Evolutionary conservation across 1,140 invertebrate genomes (phyloP).

Genomic region (Latrodectus geometricus): DNA sequence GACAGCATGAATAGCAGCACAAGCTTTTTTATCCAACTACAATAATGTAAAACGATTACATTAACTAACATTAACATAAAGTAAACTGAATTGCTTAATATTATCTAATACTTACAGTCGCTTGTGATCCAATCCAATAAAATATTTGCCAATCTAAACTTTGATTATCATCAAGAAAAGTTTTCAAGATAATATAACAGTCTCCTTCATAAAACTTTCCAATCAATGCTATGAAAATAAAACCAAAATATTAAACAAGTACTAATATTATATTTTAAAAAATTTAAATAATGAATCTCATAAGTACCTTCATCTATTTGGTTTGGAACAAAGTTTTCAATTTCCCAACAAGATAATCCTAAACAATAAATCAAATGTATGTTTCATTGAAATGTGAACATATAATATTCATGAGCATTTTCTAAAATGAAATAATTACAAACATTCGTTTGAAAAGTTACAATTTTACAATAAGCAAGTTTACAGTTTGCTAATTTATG

Average conservation of each 20-base stretch:
- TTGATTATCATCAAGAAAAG: slow-evolving; percentile 84
- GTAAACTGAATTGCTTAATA: slow-evolving; percentile 5
- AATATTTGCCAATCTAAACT: slow-evolving; percentile 94
- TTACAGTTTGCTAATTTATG: too few relatives aligned
- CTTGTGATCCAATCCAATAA: slow-evolving; percentile 98
- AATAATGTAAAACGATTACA: slow-evolving; percentile 34
- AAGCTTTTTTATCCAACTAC: slow-evolving; percentile 93
- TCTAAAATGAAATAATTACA: not conserved
- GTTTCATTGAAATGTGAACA: not conserved
- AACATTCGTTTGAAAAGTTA: too few relatives aligned
- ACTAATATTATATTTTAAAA: not conserved
- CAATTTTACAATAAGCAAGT: too few relatives aligned
- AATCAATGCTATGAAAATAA: slow-evolving; percentile 83
- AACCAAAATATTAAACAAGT: slow-evolving; percentile 7
- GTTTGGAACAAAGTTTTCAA: slow-evolving; percentile 98
- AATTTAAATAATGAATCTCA: not conserved
- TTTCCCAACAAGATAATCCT: slow-evolving; percentile 92
- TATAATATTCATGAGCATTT: not conserved
- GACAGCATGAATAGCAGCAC: slow-evolving; percentile 98
- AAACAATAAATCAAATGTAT: not conserved
- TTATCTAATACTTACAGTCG: slow-evolving; percentile 78
- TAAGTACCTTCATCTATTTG: slow-evolving; percentile 74
- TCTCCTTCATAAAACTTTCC: slow-evolving; percentile 99
- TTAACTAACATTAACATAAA: slow-evolving; percentile 16
- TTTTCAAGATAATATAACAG: slow-evolving; percentile 98